Conservation (phyloP, 2,888 invertebrate species). For the Cantharis rustica region DNA sequence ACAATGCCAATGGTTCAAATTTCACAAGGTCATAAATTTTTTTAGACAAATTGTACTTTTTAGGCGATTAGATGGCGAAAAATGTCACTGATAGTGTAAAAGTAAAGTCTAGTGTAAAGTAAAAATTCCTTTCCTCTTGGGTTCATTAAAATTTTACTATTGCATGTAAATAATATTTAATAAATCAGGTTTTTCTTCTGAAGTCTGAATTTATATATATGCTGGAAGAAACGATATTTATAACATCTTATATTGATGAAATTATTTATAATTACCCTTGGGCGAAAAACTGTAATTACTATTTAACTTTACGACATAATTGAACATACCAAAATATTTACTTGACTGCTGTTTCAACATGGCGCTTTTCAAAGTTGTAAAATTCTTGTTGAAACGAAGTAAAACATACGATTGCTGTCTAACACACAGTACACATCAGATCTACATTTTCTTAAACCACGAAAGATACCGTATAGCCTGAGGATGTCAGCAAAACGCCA, state of each 20-base stretch:
- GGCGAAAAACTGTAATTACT: constrained; percentile 32
- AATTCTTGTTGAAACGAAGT: constrained; percentile 17
- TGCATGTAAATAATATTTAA: neutral
- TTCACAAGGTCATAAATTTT: too few relatives aligned
- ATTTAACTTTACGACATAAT: constrained; percentile 29
- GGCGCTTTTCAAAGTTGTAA: constrained; percentile 16
- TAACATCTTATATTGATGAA: constrained; percentile 38
- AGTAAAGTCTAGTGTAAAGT: too few relatives aligned
- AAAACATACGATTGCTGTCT: constrained; percentile 17
- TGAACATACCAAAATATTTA: constrained; percentile 26
- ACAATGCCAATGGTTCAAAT: too few relatives aligned
- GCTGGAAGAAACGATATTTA: neutral
- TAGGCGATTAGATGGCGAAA: too few relatives aligned
- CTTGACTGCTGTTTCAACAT: constrained; percentile 10
- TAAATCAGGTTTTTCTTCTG: neutral
- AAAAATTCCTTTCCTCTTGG: too few relatives aligned
- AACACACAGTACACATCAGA: constrained; percentile 11
- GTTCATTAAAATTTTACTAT: too few relatives aligned
- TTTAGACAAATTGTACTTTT: too few relatives aligned
- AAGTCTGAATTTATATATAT: neutral
- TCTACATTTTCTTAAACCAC: constrained; percentile 16
- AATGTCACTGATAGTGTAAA: too few relatives aligned
- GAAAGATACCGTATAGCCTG: constrained; percentile 5
- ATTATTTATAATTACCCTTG: constrained; percentile 36
- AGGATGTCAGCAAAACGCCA: constrained; percentile 13